Conservation (phyloP, 1,140 invertebrate genomes). For the Palaemon carinicauda region DNA sequence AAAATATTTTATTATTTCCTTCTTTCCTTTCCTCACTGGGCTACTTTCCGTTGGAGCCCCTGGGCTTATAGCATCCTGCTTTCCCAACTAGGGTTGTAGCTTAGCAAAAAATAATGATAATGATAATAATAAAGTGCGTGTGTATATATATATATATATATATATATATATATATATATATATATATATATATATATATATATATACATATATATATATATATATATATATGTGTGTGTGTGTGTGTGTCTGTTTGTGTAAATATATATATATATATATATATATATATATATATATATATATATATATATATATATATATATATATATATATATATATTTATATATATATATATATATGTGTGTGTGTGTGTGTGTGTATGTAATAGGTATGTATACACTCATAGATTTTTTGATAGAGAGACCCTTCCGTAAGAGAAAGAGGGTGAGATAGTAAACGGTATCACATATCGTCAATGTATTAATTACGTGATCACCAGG, state of each 20-base stretch:
- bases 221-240: not conserved
- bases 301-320: not conserved
- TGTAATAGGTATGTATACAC: not conserved
- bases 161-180: not conserved
- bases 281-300: not conserved
- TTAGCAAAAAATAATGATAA: too few relatives aligned
- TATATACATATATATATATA: not conserved
- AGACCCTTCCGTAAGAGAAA: too few relatives aligned
- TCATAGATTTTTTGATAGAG: too few relatives aligned
- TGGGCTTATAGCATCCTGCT: too few relatives aligned
- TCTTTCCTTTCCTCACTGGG: too few relatives aligned
- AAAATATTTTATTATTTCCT: too few relatives aligned
- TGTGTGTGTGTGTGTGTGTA: not conserved
- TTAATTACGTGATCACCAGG: too few relatives aligned
- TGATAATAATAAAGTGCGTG: not conserved
- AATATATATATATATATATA: not conserved
- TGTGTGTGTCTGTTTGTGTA: not conserved
- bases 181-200: not conserved
- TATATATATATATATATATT: constrained; percentile 21
- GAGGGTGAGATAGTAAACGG: too few relatives aligned
- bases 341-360: not conserved
- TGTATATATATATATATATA: constrained; percentile 1
- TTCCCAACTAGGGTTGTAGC: not conserved
- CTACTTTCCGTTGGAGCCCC: too few relatives aligned
- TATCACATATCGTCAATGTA: too few relatives aligned